A percentile compares a stretch with the other conserved stretches of the same genome.
Conservation (phyloP, 2,888 invertebrate species). For the Seladonia tumulorum region DNA sequence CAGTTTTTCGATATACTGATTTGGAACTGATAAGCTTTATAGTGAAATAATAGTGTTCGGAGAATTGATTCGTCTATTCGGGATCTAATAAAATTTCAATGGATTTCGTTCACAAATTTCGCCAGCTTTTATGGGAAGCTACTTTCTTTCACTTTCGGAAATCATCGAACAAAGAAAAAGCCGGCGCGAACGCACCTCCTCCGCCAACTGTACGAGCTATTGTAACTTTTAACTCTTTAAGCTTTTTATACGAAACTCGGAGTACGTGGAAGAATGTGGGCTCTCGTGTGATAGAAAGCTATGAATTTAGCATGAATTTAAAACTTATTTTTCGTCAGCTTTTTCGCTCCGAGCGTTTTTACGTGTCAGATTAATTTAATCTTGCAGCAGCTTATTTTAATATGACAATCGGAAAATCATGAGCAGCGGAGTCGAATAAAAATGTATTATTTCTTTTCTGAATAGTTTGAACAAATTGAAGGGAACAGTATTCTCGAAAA, state of each 20-base stretch:
- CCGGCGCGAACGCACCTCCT: not conserved
- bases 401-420: not conserved
- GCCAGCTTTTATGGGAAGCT: not conserved
- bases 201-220: constrained; percentile 1
- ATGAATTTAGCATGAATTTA: not conserved
- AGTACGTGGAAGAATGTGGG: not conserved
- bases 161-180: not conserved
- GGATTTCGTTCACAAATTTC: not conserved
- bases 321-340: not conserved
- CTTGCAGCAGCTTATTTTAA: not conserved
- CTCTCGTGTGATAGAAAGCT: not conserved
- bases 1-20: not conserved
- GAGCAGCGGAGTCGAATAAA: not conserved
- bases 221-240: constrained; percentile 8
- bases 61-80: not conserved
- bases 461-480: not conserved
- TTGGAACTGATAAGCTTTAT: not conserved
- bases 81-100: not conserved
- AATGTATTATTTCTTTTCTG: not conserved
- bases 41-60: not conserved
- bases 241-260: constrained; percentile 4
- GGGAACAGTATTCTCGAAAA: not conserved
- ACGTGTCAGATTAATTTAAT: not conserved
- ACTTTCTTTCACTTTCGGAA: not conserved
- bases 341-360: not conserved